Conservation (phyloP, 53 echinoderm and acorn worm genomes). For the Arbacia lixula region DNA sequence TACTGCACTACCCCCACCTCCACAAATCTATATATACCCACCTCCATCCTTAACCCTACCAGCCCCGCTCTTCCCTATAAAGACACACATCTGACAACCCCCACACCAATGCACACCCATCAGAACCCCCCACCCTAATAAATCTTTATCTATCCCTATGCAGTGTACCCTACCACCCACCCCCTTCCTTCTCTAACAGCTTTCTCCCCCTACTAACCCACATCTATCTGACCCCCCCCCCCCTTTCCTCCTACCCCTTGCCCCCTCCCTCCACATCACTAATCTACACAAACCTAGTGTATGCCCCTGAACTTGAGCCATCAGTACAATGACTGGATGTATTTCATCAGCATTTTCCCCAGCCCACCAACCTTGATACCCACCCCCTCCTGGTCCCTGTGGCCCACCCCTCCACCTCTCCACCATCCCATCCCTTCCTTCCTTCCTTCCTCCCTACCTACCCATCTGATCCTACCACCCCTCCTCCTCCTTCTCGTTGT, state of each 20-base stretch:
- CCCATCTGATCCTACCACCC: neutral
- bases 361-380: constrained; percentile 47
- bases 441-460: neutral
- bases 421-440: neutral
- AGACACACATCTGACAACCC: no score
- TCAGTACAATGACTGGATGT: constrained; percentile 31
- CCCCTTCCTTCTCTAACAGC: no score
- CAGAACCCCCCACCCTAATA: no score
- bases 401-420: neutral
- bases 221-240: neutral
- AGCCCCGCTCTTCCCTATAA: no score
- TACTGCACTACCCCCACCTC: no score
- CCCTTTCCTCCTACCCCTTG: neutral
- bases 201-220: neutral
- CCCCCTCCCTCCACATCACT: neutral
- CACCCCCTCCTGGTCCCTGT: neutral
- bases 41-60: no score
- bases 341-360: constrained; percentile 12
- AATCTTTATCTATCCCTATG: no score
- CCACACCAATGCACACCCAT: no score
- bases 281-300: neutral
- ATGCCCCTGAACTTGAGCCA: constrained; percentile 29
- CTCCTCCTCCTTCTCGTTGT: neutral
- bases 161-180: no score
- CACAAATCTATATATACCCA: no score